Base-by-base conservation (phyloP, 2,797 vertebrate genomes). In the Eurystomus glaucurus region DNA sequence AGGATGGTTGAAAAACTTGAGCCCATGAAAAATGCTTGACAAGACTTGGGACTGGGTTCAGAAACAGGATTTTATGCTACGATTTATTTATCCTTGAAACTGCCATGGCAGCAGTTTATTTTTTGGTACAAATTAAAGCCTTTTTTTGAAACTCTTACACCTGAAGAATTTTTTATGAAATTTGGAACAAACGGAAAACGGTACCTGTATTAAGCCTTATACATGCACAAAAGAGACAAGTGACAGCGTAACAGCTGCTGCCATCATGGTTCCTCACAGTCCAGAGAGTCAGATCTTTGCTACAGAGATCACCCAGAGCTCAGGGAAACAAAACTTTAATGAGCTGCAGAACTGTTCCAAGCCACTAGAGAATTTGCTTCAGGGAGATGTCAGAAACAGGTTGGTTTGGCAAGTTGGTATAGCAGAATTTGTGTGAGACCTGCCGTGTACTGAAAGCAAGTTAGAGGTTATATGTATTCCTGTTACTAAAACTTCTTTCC, bases 191-290 rank as follows among this genome's bases (percentile, higher is more conserved):
- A 8, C 29, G 64, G 16, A 66, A 66, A 94, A 48, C 6, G 7
- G 52, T 91, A 55, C 9, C 20, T 2, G 1, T 78, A 69, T 74
- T 28, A 52, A 66, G 28, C 37, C 20, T 78, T 60, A 13, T 11
- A 33, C 4, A 70, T 11, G 5, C 9, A 7, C 2, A 2, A 46
- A 77, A 50, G 39, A 79, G 19, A 62, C 25, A 74, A 55, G n/a
- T 64, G 51, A 31, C 14, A 28, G 52, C 31, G 10, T 76, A 84
- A 61, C 31, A 77, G 22, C 22, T 87, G 48, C 54, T 4, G 2
- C 29, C 1, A 0, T 70, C 17, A 3, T 35, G 48, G 26, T 74
- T 87, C 37, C 28, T 77, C 3, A 4, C 2, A 2, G 28, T 66
- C 19, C 33, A 17, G 37, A 80, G 25, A 19, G 35, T 74, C 3